These are phyloP conservation scores for Tetheella fluctuosa DNA, from an alignment of 2,888 invertebrate genomes.

Conservation along the genomic window DNA sequence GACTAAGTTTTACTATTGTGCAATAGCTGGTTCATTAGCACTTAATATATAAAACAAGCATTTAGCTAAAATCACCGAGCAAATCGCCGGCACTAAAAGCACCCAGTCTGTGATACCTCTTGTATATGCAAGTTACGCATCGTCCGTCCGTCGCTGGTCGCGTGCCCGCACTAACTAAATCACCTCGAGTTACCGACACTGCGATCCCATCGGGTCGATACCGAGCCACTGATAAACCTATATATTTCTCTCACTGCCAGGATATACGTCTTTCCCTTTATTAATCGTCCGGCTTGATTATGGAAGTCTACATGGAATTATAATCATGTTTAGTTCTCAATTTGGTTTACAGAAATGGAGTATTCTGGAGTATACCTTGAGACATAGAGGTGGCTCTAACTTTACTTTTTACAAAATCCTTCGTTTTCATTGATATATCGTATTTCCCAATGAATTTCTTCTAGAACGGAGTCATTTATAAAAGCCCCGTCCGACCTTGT, in stretches of 20 bases:
- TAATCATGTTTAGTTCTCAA: neutral
- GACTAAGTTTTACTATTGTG: too few relatives aligned
- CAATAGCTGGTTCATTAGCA: neutral
- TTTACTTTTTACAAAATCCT: too few relatives aligned
- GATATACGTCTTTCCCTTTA: conserved; percentile 10
- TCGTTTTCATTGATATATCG: too few relatives aligned
- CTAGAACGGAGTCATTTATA: too few relatives aligned
- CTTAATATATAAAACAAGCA: neutral
- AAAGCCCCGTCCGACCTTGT: too few relatives aligned
- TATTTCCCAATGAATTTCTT: too few relatives aligned
- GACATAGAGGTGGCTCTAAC: too few relatives aligned
- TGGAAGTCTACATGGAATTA: neutral
- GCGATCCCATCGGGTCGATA: conserved; percentile 18
- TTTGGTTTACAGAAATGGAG: neutral
- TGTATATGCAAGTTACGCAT: neutral
- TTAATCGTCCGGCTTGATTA: neutral
- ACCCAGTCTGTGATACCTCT: neutral
- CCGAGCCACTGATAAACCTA: conserved; percentile 15
- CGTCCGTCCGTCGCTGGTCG: conserved; percentile 16
- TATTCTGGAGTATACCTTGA: neutral
- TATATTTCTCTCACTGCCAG: conserved; percentile 2
- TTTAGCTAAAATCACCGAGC: neutral
- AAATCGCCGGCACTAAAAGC: neutral
- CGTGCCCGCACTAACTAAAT: conserved; percentile 29
- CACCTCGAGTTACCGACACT: conserved; percentile 20